Conservation (phyloP, 2,113 vertebrate genomes). For the Hylia prasina region DNA sequence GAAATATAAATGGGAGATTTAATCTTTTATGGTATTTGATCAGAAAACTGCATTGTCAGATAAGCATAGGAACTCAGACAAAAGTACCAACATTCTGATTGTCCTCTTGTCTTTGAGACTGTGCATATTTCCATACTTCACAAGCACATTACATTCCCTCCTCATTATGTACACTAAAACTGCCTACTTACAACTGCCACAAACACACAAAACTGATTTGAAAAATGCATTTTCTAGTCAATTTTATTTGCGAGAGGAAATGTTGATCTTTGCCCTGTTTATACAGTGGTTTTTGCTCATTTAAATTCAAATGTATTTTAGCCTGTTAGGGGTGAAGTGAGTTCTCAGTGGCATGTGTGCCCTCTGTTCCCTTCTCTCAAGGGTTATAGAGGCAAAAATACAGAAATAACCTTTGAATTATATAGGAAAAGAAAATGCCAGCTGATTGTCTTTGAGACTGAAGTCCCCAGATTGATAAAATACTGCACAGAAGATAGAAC, state of each 20-base stretch:
- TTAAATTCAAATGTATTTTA: neutral
- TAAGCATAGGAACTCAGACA: neutral
- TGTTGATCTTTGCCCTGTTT: neutral
- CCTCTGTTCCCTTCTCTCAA: neutral
- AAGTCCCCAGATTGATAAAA: neutral
- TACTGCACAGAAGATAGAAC: neutral
- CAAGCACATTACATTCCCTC: neutral
- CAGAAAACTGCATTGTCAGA: neutral
- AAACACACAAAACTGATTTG: neutral
- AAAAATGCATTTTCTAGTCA: neutral
- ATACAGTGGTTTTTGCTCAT: neutral
- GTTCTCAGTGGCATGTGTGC: neutral
- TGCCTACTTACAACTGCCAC: neutral
- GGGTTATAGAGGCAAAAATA: neutral
- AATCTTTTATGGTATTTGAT: neutral
- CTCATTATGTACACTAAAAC: neutral
- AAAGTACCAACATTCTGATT: neutral
- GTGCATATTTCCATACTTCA: neutral
- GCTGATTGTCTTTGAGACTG: neutral
- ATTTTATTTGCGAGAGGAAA: conserved; percentile 8
- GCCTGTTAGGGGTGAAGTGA: neutral
- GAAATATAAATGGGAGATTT: neutral
- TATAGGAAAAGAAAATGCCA: neutral
- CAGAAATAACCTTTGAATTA: neutral
- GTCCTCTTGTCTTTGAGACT: neutral